Base-by-base conservation (phyloP, 2,888 invertebrate species). In the Argyresthia albistria region DNA sequence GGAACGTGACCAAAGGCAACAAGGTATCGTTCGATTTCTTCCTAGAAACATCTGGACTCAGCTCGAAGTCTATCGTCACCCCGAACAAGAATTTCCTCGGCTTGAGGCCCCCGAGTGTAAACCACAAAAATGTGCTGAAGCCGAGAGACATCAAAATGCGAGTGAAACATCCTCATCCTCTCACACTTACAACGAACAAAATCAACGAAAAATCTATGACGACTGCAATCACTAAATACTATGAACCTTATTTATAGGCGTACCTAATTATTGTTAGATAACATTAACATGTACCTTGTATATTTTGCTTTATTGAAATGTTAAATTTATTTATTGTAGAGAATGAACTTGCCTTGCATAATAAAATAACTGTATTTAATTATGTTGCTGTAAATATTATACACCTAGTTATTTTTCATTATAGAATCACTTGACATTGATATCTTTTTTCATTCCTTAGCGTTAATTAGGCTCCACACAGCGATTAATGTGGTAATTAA, bases 91-190 rank as follows among this genome's bases (percentile, higher is more conserved):
- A 69, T 58, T 79, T 76, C 56, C 58, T 80, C 14, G 77, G 78
- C 46, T 59, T 80, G 61, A 73, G 93, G 60, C 88, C 93, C 53
- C 88, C 93, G 51, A 93, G 91, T 69, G 84, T 80, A 59, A 94
- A 93, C 70, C 94, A 94, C 67, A 92, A 93, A 66, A 92, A 89
- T 64, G 92, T 94, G 69, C 73, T 93, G 54, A 94, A 94, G 66
- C 93, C 93, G 55, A 93, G 91, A 73, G 94, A 94, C 69, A 90
- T 94, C 46, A 94, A 94, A 68, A 90, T 93, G 80, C 88, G 93
- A 63, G 92, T 91, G 52, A 92, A 90, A 67, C 91, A 91, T 59
- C 88, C 89, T 61, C 91, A 91, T 59, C 88, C 25, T 6, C 25
- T 25, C 25, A 25, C 25, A 25, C 88, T 90, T 57, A 81, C 89